Conservation (phyloP, 2,113 vertebrate species). For the Peromyscus leucopus region DNA sequence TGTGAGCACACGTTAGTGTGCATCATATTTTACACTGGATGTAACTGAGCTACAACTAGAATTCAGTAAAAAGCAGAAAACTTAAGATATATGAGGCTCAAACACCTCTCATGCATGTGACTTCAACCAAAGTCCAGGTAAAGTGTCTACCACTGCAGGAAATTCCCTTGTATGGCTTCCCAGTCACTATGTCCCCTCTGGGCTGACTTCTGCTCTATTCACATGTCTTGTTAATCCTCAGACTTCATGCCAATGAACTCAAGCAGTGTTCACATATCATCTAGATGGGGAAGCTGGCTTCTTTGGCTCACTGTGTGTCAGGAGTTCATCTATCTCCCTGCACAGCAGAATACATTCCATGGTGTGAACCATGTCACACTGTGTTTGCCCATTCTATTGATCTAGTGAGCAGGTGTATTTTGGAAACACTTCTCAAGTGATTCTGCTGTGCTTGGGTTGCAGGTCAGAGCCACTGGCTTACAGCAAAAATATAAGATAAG, state of each 20-base stretch:
- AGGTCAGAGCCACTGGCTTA: conserved; percentile 5
- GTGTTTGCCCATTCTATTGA: neutral
- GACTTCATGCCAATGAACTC: neutral
- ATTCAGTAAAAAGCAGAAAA: neutral
- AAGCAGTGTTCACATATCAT: too few relatives aligned
- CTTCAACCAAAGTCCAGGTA: neutral
- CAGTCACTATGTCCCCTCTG: neutral
- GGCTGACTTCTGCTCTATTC: neutral
- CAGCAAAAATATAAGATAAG: conserved; percentile 23
- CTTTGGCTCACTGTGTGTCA: neutral
- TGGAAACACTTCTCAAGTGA: conserved; percentile 5
- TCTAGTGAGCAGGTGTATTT: neutral
- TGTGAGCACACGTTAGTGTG: neutral
- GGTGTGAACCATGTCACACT: neutral
- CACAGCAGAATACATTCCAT: neutral
- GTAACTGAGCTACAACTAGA: neutral
- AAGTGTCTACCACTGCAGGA: neutral
- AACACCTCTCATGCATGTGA: neutral
- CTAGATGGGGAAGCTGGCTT: neutral
- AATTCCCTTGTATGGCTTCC: neutral
- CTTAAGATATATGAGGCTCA: neutral
- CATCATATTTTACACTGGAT: neutral
- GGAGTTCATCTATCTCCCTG: neutral
- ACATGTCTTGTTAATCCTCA: neutral
- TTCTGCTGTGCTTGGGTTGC: neutral